phyloP scores from a whole-genome alignment of 2,888 invertebrate species.

The Cetonia aurata region DNA sequence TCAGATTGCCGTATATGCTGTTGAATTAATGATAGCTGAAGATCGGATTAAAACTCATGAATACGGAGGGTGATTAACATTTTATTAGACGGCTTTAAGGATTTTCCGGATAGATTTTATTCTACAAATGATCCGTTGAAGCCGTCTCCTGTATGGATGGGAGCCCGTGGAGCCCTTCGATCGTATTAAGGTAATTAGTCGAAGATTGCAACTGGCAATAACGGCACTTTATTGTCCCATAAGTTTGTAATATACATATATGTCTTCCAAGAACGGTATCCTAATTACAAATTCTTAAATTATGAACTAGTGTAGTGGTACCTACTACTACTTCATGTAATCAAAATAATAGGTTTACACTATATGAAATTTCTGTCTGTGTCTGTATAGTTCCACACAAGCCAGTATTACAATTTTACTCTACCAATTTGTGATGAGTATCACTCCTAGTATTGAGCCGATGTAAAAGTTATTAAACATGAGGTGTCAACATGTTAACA shows the following conservation, averaged over 20 bases:
- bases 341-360: too few relatives aligned
- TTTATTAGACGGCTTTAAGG: slow-evolving; percentile 58
- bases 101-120: slow-evolving; percentile 50
- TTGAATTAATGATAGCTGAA: slow-evolving; percentile 56
- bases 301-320: background rate
- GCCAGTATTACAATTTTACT: too few relatives aligned
- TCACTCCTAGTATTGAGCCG: too few relatives aligned
- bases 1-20: slow-evolving; percentile 54
- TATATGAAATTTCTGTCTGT: too few relatives aligned
- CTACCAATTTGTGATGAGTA: too few relatives aligned
- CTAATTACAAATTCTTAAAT: slow-evolving; percentile 6
- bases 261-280: slow-evolving; percentile 7
- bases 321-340: too few relatives aligned
- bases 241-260: slow-evolving; percentile 6
- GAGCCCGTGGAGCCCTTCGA: background rate
- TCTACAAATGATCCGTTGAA: slow-evolving; percentile 34
- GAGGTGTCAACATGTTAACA: too few relatives aligned
- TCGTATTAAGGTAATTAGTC: slow-evolving; percentile 41
- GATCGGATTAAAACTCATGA: slow-evolving; percentile 56
- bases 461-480: too few relatives aligned
- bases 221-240: slow-evolving; percentile 20
- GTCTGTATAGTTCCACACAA: too few relatives aligned
- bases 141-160: slow-evolving; percentile 18
- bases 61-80: slow-evolving; percentile 57
- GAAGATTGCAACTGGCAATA: slow-evolving; percentile 31